Evolutionary conservation across 2,888 invertebrate species (phyloP), one percentile per base, ranked within the genome.

Genomic region (Oeneis ivallda): DNA sequence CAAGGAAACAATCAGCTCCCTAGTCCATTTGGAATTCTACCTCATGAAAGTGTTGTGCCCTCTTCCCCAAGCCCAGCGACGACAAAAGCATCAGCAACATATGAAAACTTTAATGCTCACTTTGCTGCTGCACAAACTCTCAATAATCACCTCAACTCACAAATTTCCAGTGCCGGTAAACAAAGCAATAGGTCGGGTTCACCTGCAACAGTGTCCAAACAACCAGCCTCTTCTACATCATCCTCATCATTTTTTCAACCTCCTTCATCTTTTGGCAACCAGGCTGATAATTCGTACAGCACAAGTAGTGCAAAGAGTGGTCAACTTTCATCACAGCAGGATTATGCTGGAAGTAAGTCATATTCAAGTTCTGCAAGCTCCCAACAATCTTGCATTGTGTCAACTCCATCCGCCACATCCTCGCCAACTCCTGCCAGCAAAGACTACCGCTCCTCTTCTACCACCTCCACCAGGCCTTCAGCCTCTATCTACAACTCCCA

Each of bases 1-100:
- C 96, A 96, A 84, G 95, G 95, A 76, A 95, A 94, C 75, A 94
- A 91, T 75, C 94, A 94, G 79, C 85, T 94, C 41, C 94, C 94
- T 45, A 95, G 95, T 77, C 95, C 96, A 0, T 96, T 96, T 83
- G 96, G 96, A 68, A 95, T 96, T 75, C 85, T 96, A 77, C 96
- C 96, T 17, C 96, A 96, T 82, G 96, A 96, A 85, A 95, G 94
- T 89, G 94, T 95, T 72, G 95, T 95, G 71, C 93, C 94, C 17
- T 93, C 93, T 54, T 93, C 94, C 59, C 93, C 94, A 63, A 93
- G 93, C 74, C 92, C 92, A 69, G 92, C 93, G 49, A 92, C 94
- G 37, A 93, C 94, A 39, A 94, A 94, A 79, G 84, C 93, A 70
- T 90, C 92, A 56, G 83, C 89, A 70, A 85, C 93, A 57, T 95